These are phyloP conservation scores for Emydura subglobosa DNA, from an alignment of 2,113 vertebrate species.

Conservation along the genomic window DNA sequence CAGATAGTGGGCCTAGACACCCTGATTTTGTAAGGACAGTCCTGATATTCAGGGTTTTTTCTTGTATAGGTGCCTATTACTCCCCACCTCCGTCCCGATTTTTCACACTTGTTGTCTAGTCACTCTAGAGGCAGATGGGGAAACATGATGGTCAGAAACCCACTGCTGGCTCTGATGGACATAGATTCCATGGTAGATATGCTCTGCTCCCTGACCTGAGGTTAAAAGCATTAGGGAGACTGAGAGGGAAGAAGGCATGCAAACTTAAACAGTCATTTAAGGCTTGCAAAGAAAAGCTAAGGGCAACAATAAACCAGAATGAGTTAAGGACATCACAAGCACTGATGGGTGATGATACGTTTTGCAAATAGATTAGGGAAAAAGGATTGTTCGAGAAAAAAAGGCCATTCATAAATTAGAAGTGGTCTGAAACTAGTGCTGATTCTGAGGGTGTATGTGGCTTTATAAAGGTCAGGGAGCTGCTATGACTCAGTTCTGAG, in stretches of 20 bases:
- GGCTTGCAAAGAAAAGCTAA: neutral
- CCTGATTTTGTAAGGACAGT: too few species aligned
- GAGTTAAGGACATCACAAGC: neutral
- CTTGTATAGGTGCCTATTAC: too few species aligned
- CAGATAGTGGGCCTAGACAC: neutral
- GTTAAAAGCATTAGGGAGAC: neutral
- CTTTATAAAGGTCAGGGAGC: neutral
- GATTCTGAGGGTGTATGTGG: fast-evolving
- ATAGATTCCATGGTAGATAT: neutral
- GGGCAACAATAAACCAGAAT: neutral
- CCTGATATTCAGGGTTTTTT: too few species aligned
- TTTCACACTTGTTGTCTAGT: too few species aligned
- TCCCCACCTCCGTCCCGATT: too few species aligned
- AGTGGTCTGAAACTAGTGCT: neutral
- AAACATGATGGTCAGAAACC: neutral
- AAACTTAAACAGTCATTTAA: neutral
- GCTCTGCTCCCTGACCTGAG: neutral
- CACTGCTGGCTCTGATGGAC: neutral
- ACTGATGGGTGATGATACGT: neutral
- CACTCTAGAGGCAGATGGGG: neutral
- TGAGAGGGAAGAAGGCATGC: neutral
- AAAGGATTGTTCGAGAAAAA: neutral
- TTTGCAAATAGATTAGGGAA: neutral
- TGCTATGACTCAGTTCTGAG: fast-evolving
- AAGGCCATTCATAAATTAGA: neutral